Conservation (phyloP, 2,888 invertebrate genomes). For the Ephialtes manifestator region DNA sequence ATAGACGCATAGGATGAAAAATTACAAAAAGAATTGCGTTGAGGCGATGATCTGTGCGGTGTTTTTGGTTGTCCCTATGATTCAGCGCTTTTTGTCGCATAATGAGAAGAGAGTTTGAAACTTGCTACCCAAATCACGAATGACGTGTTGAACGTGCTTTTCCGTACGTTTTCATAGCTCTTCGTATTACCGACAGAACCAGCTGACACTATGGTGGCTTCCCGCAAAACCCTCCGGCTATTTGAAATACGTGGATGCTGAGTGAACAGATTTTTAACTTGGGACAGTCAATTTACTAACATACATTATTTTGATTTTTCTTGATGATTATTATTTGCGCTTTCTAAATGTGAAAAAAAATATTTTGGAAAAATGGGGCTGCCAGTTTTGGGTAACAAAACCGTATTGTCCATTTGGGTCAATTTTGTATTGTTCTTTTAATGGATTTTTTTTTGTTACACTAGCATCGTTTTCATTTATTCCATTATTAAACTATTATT, state of each 20-base stretch:
- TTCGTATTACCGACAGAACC: neutral
- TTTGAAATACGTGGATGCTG: constrained; percentile 7
- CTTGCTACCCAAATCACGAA: constrained; percentile 21
- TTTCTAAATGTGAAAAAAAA: no score
- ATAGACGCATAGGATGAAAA: no score
- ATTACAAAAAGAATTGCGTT: no score
- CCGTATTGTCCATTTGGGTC: neutral
- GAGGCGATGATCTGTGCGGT: neutral
- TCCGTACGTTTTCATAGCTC: constrained; percentile 19
- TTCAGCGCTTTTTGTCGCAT: constrained; percentile 30
- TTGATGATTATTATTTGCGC: neutral
- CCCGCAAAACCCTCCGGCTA: constrained; percentile 1
- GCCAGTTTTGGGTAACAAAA: neutral
- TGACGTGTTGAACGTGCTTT: constrained; percentile 40
- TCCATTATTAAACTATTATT: no score
- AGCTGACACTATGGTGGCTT: neutral
- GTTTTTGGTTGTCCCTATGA: neutral
- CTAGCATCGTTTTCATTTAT: no score
- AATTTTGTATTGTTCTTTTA: neutral
- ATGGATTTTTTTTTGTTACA: neutral
- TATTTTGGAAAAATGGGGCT: no score
- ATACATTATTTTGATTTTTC: neutral
- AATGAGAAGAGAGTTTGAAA: constrained; percentile 1
- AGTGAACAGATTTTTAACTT: neutral
- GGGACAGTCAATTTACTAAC: neutral